Evolutionary conservation across 2,113 vertebrate species (phyloP).

Genomic region (Alethe castanea): DNA sequence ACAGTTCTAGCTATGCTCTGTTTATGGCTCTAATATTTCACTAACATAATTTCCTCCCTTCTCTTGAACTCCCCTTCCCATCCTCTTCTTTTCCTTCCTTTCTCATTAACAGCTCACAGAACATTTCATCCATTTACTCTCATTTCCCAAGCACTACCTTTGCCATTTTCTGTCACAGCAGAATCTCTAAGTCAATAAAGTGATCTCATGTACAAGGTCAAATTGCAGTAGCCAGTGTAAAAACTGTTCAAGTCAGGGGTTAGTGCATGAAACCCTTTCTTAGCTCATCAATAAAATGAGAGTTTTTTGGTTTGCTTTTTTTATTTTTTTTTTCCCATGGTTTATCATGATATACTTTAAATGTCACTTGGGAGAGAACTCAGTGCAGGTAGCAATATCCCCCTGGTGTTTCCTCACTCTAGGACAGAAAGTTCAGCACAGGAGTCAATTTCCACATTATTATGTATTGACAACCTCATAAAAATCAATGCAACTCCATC

Average conservation of each 20-base stretch:
- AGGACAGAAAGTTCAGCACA: background rate
- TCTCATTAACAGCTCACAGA: background rate
- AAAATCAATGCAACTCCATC: constrained; percentile 21
- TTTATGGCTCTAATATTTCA: constrained; percentile 16
- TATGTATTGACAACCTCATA: background rate
- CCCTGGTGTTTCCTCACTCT: background rate
- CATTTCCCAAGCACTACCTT: background rate
- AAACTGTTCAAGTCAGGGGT: background rate
- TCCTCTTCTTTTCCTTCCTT: background rate
- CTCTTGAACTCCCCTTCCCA: background rate
- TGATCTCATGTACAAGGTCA: background rate
- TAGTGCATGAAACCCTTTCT: background rate
- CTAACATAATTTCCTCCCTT: background rate
- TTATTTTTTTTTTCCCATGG: background rate
- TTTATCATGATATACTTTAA: constrained; percentile 1
- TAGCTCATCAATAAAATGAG: background rate
- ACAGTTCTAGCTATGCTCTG: background rate
- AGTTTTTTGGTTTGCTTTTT: background rate
- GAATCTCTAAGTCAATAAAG: background rate
- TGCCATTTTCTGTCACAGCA: background rate
- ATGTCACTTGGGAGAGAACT: constrained; percentile 4
- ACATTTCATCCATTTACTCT: background rate
- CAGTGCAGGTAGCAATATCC: background rate
- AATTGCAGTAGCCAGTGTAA: background rate
- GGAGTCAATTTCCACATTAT: background rate